A percentile compares a stretch with the other conserved stretches of the same genome.
Evolutionary conservation across 2,113 vertebrate genomes (phyloP).

Genomic region (Sialia sialis): DNA sequence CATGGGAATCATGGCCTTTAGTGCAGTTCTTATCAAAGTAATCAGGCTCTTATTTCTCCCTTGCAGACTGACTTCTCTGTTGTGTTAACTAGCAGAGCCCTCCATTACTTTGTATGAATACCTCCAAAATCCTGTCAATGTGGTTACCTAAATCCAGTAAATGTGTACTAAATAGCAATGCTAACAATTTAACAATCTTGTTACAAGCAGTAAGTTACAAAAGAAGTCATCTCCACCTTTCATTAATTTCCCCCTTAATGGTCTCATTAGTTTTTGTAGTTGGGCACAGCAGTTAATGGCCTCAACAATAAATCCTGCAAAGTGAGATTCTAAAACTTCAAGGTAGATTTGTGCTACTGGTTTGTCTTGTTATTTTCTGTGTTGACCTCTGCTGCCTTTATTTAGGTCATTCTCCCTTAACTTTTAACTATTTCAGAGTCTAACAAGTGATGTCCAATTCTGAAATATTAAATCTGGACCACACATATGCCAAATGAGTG

Average conservation of each 20-base stretch:
- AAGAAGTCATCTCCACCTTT: conserved; percentile 39
- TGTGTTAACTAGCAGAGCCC: not conserved
- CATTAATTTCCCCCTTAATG: conserved; percentile 60
- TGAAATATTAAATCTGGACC: not conserved
- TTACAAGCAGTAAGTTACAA: conserved; percentile 35
- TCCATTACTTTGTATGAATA: not conserved
- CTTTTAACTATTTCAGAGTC: not conserved
- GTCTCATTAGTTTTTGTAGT: conserved; percentile 66
- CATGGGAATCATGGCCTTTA: not conserved
- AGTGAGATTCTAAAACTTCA: conserved; percentile 37
- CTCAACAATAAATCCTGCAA: conserved; percentile 57
- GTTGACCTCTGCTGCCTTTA: conserved; percentile 1
- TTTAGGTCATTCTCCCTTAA: conserved; percentile 9
- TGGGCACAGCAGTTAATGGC: conserved; percentile 60
- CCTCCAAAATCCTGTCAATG: not conserved
- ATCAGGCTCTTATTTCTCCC: not conserved
- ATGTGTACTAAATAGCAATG: conserved; percentile 48
- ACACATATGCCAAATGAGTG: not conserved
- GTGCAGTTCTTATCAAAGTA: not conserved
- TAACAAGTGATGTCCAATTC: not conserved
- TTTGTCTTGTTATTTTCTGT: conserved; percentile 35
- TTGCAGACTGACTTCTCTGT: not conserved
- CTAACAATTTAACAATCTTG: conserved; percentile 59
- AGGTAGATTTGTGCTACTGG: conserved; percentile 8
- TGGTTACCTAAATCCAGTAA: conserved; percentile 29